phyloP scores from a whole-genome alignment of 2,888 invertebrate genomes.

The Sabatieria punctata region DNA sequence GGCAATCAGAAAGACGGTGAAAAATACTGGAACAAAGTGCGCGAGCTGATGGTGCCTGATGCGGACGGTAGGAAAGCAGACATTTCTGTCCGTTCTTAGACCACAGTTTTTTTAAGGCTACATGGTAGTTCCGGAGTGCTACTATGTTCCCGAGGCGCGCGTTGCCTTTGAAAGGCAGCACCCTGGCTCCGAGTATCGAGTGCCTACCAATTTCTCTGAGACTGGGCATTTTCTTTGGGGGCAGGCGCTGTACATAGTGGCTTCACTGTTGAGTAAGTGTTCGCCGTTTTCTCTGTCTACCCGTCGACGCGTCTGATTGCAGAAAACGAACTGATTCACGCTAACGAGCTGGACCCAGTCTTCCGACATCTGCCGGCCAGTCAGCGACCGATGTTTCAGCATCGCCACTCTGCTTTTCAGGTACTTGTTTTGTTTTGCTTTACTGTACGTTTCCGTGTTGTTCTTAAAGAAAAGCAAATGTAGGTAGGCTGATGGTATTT shows the following conservation, averaged over 20 bases:
- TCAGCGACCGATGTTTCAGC: conserved; percentile 73
- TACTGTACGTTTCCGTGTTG: not conserved
- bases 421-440: conserved; percentile 38
- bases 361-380: conserved; percentile 84
- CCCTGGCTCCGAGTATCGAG: conserved; percentile 49
- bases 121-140: conserved; percentile 85
- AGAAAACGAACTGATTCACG: conserved; percentile 38
- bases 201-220: conserved; percentile 42
- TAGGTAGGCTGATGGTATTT: too few species aligned
- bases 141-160: conserved; percentile 55
- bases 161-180: conserved; percentile 43
- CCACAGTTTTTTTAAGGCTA: conserved; percentile 38
- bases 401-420: conserved; percentile 93
- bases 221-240: conserved; percentile 63
- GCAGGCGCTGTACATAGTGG: conserved; percentile 82
- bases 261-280: conserved; percentile 54
- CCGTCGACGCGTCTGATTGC: conserved; percentile 6
- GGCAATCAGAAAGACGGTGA: conserved; percentile 70
- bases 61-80: conserved; percentile 38
- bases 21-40: conserved; percentile 67
- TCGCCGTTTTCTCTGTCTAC: not conserved
- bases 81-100: not conserved
- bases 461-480: not conserved
- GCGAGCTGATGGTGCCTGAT: conserved; percentile 61
- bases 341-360: conserved; percentile 88